Percentiles rank a stretch among this genome's conserved stretches.
Conservation (phyloP, 1,140 invertebrate species). For the Caenorhabditis briggsae region DNA sequence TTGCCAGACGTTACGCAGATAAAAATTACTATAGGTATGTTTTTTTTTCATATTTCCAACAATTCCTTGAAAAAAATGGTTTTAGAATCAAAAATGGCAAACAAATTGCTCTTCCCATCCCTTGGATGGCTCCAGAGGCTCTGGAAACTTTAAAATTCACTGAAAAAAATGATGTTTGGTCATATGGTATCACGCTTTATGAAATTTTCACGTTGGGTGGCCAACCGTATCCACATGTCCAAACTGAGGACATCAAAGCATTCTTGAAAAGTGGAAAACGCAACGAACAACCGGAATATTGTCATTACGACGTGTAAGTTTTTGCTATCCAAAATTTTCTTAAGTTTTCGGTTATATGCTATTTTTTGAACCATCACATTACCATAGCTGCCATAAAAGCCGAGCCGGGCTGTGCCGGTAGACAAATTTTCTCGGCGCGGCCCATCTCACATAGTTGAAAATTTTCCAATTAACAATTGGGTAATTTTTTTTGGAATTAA, state of each 20-base stretch:
- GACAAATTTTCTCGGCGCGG: too few species aligned
- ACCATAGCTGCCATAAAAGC: too few species aligned
- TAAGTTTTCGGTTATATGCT: background rate
- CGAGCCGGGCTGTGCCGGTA: too few species aligned
- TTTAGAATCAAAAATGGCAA: background rate
- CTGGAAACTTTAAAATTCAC: constrained; percentile 36
- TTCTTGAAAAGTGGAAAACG: constrained; percentile 32
- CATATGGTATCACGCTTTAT: constrained; percentile 64
- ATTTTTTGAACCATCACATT: too few species aligned
- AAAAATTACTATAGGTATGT: constrained; percentile 60
- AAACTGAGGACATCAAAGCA: constrained; percentile 3
- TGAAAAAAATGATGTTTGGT: constrained; percentile 61
- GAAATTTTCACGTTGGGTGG: constrained; percentile 66
- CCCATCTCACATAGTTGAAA: too few species aligned
- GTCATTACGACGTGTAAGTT: constrained; percentile 61
- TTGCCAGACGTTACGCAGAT: constrained; percentile 33
- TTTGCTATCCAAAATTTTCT: background rate
- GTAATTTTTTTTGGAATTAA: too few species aligned
- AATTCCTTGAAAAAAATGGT: background rate
- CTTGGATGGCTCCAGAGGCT: constrained; percentile 57
- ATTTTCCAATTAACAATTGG: too few species aligned
- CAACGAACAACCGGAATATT: constrained; percentile 56
- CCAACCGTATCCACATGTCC: constrained; percentile 61
- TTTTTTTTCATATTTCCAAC: background rate
- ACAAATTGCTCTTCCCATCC: constrained; percentile 22